These are phyloP conservation scores for Fissipunctia ypsillon DNA, from an alignment of 2,888 invertebrate genomes.

Conservation along the genomic window DNA sequence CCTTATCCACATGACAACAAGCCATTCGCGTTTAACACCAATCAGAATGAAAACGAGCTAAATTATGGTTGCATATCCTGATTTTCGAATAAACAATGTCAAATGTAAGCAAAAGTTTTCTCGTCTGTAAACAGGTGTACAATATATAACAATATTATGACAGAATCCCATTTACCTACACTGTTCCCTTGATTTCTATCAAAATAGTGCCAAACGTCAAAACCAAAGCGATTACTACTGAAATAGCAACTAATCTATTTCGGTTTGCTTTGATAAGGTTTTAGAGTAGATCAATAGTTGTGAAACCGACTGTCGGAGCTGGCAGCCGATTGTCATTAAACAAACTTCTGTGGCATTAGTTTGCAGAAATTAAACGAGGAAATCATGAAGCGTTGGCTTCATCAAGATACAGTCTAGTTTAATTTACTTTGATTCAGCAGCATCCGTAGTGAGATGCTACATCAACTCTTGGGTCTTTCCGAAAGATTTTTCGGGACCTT, in stretches of 20 bases:
- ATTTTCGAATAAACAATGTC: background rate
- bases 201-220: slow-evolving; percentile 23
- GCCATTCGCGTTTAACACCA: background rate
- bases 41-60: background rate
- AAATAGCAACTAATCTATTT: slow-evolving; percentile 47
- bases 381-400: slow-evolving; percentile 48
- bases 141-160: slow-evolving; percentile 23
- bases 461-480: background rate
- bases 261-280: slow-evolving; percentile 40
- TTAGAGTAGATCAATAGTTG: slow-evolving; percentile 41
- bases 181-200: background rate
- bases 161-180: background rate
- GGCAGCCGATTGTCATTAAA: slow-evolving; percentile 56
- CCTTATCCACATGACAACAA: background rate
- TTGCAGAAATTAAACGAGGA: slow-evolving; percentile 62
- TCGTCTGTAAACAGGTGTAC: slow-evolving; percentile 5
- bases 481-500: background rate
- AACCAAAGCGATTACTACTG: slow-evolving; percentile 20
- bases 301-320: slow-evolving; percentile 32
- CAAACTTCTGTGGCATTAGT: slow-evolving; percentile 61
- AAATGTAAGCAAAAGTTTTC: background rate
- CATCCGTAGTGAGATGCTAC: slow-evolving; percentile 9
- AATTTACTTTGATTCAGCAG: slow-evolving; percentile 14
- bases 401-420: slow-evolving; percentile 33
- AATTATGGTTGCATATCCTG: background rate